Evolutionary conservation across 2,797 vertebrate genomes (phyloP).

Genomic region (Phataginus tricuspis): DNA sequence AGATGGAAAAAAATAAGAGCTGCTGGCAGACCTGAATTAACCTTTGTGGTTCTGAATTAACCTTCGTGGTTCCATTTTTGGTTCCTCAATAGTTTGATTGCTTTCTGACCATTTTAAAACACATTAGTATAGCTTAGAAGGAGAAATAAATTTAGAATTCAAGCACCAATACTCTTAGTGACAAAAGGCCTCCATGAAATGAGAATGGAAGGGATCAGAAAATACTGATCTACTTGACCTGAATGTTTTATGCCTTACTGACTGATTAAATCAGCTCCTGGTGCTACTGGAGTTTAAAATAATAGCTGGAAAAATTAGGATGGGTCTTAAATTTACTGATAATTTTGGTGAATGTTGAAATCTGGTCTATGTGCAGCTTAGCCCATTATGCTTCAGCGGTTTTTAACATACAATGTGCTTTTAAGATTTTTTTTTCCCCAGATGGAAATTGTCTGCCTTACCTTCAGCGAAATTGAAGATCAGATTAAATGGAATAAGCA

Average conservation of each 20-base stretch:
- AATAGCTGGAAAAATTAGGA: conserved; percentile 76
- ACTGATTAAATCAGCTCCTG: conserved; percentile 68
- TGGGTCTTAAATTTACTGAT: conserved; percentile 78
- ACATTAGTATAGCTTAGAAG: not conserved
- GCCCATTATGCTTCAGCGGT: conserved; percentile 63
- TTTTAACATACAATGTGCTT: conserved; percentile 77
- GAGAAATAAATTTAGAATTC: conserved; percentile 28
- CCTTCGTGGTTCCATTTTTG: not conserved
- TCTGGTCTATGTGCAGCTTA: conserved; percentile 59
- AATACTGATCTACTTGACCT: conserved; percentile 54
- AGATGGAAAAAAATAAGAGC: not conserved
- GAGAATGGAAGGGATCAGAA: conserved; percentile 39
- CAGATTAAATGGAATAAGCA: conserved; percentile 79
- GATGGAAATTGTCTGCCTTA: conserved; percentile 76
- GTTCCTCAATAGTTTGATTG: not conserved
- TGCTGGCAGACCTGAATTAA: not conserved
- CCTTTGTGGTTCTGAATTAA: not conserved
- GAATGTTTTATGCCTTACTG: conserved; percentile 48
- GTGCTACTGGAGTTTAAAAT: conserved; percentile 71
- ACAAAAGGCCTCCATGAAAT: conserved; percentile 26
- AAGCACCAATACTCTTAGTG: not conserved
- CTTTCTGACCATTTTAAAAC: not conserved
- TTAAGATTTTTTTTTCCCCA: conserved; percentile 69
- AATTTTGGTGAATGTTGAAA: conserved; percentile 74
- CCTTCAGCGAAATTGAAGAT: conserved; percentile 76